These are phyloP conservation scores for Ennomos erosarius DNA, from an alignment of 2,888 invertebrate species.

Conservation along the genomic window DNA sequence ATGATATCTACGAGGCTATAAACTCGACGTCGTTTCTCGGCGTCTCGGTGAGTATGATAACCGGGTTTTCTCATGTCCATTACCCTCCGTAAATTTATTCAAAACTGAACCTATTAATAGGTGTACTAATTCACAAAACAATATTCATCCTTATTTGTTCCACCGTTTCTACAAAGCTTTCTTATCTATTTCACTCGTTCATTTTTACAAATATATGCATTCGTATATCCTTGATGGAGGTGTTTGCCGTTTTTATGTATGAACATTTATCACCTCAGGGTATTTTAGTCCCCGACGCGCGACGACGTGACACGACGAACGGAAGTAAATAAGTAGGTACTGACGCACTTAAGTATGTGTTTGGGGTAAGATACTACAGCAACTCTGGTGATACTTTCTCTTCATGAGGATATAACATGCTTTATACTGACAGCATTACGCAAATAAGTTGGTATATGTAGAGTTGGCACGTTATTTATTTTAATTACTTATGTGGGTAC, in stretches of 20 bases:
- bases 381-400: constrained; percentile 17
- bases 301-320: constrained; percentile 11
- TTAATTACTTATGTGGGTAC: too few relatives aligned
- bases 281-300: constrained; percentile 24
- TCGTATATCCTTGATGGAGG: constrained; percentile 25
- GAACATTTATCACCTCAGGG: constrained; percentile 30
- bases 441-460: constrained; percentile 4
- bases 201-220: constrained; percentile 9
- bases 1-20: constrained; percentile 98
- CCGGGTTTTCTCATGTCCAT: neutral
- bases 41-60: constrained; percentile 92
- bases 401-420: constrained; percentile 5
- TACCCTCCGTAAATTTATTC: neutral
- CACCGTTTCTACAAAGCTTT: too few relatives aligned
- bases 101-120: neutral
- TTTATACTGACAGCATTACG: constrained; percentile 11
- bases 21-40: constrained; percentile 99
- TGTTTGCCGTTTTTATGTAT: constrained; percentile 28
- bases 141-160: too few relatives aligned
- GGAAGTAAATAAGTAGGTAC: constrained; percentile 27
- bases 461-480: too few relatives aligned
- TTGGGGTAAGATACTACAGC: constrained; percentile 21
- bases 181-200: constrained; percentile 10
- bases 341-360: constrained; percentile 21
- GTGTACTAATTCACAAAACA: too few relatives aligned